Evolutionary conservation across 2,797 vertebrate genomes (phyloP).

Genomic region (Spea hammondii): DNA sequence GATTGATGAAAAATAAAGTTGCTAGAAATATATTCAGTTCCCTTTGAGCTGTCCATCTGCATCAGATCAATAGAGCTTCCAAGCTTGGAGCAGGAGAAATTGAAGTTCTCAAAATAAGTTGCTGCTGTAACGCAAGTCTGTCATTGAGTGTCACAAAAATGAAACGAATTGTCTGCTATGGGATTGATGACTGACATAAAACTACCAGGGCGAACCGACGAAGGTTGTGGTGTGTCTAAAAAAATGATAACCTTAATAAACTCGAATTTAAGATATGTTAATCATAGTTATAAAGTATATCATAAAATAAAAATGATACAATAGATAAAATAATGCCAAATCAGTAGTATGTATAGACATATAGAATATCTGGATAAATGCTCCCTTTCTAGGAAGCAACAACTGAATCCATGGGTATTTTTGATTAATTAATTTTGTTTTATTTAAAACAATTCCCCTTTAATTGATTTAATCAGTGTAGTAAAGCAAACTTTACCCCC

Average conservation of each 20-base stretch:
- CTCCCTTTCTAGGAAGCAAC: too few relatives aligned
- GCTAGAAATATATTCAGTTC: slow-evolving; percentile 72
- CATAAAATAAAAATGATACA: too few relatives aligned
- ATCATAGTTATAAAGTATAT: too few relatives aligned
- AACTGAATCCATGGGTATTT: too few relatives aligned
- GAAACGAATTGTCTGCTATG: slow-evolving; percentile 94
- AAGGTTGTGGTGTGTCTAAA: not conserved
- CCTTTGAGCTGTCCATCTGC: slow-evolving; percentile 76
- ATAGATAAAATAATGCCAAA: not conserved
- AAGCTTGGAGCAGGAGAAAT: slow-evolving; percentile 78
- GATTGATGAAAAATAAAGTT: slow-evolving; percentile 65
- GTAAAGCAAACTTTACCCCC: too few relatives aligned
- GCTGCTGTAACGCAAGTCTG: slow-evolving; percentile 84
- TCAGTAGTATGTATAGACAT: not conserved
- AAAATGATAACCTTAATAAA: slow-evolving; percentile 7
- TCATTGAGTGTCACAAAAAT: slow-evolving; percentile 86
- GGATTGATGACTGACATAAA: slow-evolving; percentile 91
- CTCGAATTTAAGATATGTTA: not conserved
- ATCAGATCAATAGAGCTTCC: slow-evolving; percentile 88
- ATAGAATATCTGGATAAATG: not conserved
- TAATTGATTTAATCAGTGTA: too few relatives aligned
- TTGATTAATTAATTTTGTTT: too few relatives aligned
- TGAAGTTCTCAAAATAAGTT: slow-evolving; percentile 80
- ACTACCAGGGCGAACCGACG: slow-evolving; percentile 62
- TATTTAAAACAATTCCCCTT: too few relatives aligned